These are phyloP conservation scores for Callionymus lyra DNA, from an alignment of 2,113 vertebrate species.

Conservation along the genomic window DNA sequence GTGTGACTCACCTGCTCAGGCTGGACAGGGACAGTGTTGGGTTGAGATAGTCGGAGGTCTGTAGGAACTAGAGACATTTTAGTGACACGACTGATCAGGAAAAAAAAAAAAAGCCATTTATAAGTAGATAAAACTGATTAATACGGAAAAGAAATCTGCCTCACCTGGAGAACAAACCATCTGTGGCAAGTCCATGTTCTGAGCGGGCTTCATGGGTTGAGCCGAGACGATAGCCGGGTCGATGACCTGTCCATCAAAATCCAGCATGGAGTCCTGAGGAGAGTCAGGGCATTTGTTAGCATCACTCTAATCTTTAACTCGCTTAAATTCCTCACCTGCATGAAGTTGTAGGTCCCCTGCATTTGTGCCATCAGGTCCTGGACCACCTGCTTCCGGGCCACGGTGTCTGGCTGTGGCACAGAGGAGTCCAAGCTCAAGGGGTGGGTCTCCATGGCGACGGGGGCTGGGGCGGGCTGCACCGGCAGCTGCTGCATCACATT, in stretches of 20 bases:
- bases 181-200: constrained; percentile 83
- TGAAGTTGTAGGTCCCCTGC: constrained; percentile 97
- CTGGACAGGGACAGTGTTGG: constrained; percentile 80
- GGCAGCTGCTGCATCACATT: constrained; percentile 50
- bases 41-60: constrained; percentile 81
- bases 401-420: constrained; percentile 78
- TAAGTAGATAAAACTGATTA: no score
- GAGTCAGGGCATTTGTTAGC: constrained; percentile 7
- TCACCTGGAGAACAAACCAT: constrained; percentile 86
- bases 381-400: constrained; percentile 85
- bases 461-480: constrained; percentile 64
- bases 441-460: constrained; percentile 76
- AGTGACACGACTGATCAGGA: no score
- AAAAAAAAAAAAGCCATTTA: no score
- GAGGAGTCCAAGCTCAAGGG: constrained; percentile 70
- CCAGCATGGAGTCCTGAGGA: constrained; percentile 89
- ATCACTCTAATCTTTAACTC: background rate
- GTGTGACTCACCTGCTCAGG: constrained; percentile 81
- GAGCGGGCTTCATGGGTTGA: constrained; percentile 87
- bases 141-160: background rate
- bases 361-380: constrained; percentile 98
- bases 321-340: constrained; percentile 74
- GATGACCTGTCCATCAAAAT: constrained; percentile 89
- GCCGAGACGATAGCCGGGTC: constrained; percentile 94
- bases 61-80: constrained; percentile 72